Evolutionary conservation across 2,113 vertebrate species (phyloP).

Genomic region (Sus scrofa): DNA sequence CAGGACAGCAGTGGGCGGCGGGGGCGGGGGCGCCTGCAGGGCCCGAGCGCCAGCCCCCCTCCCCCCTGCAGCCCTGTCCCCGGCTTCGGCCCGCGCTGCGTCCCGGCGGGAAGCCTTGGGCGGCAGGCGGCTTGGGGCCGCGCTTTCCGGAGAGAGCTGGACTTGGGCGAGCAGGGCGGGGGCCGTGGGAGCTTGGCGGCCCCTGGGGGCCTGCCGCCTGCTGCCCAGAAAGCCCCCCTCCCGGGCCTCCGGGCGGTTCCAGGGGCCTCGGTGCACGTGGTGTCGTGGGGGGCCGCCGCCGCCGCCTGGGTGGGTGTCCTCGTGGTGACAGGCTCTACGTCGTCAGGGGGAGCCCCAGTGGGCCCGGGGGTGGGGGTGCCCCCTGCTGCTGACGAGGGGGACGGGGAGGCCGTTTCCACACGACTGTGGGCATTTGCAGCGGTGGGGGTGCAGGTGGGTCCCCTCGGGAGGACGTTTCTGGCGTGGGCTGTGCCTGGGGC

Average conservation of each 20-base stretch:
- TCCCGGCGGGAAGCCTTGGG: not conserved
- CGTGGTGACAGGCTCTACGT: not conserved
- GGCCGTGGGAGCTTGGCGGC: no score
- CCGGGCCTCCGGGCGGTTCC: no score
- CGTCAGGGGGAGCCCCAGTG: no score
- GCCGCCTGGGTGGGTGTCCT: not conserved
- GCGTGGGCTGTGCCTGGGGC: no score
- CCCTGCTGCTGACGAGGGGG: not conserved
- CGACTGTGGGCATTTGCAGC: not conserved
- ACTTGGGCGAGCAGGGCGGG: not conserved
- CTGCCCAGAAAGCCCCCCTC: not conserved
- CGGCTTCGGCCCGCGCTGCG: not conserved
- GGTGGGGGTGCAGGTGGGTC: not conserved
- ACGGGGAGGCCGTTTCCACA: fast-evolving
- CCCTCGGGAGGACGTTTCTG: not conserved
- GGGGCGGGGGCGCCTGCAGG: no score
- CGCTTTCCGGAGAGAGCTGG: not conserved
- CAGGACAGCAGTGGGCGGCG: no score
- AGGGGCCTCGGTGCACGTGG: fast-evolving
- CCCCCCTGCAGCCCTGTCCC: not conserved
- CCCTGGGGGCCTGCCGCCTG: no score
- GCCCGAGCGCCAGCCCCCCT: not conserved
- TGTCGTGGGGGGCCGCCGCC: no score
- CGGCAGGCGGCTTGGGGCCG: not conserved
- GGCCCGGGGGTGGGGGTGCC: no score